phyloP scores from a whole-genome alignment of 2,888 invertebrate genomes.

The Xanthostigma xanthostigma region DNA sequence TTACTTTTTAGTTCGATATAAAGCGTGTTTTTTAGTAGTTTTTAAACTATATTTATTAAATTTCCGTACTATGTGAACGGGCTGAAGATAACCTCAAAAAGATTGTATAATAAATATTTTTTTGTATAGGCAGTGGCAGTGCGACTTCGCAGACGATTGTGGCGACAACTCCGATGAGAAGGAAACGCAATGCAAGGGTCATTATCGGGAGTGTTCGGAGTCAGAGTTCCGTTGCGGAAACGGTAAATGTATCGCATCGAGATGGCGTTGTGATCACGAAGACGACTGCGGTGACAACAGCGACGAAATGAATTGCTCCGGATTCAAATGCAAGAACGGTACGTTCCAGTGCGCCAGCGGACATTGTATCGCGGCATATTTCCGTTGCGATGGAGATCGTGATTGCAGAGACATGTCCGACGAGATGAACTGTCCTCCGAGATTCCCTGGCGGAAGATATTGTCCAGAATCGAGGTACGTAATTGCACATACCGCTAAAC shows the following conservation, averaged over 20 bases:
- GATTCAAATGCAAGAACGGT: constrained; percentile 74
- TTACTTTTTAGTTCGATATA: too few species aligned
- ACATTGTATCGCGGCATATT: constrained; percentile 80
- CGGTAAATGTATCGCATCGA: constrained; percentile 78
- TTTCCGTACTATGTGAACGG: too few species aligned
- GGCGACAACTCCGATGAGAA: constrained; percentile 86
- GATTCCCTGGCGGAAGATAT: constrained; percentile 74
- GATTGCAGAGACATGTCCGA: constrained; percentile 84
- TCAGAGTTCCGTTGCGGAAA: constrained; percentile 81
- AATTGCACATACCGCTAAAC: too few species aligned
- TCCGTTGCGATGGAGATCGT: constrained; percentile 78
- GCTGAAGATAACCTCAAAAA: too few species aligned
- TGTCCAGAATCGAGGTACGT: constrained; percentile 60
- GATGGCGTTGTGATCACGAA: constrained; percentile 92
- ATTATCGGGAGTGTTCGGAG: constrained; percentile 82
- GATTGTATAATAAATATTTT: not conserved
- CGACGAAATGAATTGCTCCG: constrained; percentile 73
- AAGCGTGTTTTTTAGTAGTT: too few species aligned
- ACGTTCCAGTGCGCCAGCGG: constrained; percentile 87
- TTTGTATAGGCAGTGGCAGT: constrained; percentile 58
- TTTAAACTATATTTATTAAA: too few species aligned
- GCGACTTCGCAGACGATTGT: constrained; percentile 95
- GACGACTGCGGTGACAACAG: constrained; percentile 93
- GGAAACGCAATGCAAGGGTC: constrained; percentile 63
- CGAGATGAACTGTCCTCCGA: constrained; percentile 76